phyloP scores from a whole-genome alignment of 2,113 vertebrate species.

The Dipodomys stephensi region DNA sequence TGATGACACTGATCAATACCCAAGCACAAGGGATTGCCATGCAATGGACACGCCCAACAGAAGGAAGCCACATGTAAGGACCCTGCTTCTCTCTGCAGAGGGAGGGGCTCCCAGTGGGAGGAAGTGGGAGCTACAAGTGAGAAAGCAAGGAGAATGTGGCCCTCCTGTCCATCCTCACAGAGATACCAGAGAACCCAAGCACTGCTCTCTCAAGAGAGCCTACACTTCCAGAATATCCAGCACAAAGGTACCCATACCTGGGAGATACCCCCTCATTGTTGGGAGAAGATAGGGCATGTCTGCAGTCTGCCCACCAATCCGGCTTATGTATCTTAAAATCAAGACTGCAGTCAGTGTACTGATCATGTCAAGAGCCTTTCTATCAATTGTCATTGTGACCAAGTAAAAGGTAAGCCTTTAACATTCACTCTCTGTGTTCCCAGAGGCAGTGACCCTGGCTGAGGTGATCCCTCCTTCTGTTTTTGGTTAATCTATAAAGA shows the following conservation, averaged over 20 bases:
- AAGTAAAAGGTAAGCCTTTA: background rate
- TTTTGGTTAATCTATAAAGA: background rate
- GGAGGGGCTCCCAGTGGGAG: background rate
- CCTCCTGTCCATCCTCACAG: accelerated
- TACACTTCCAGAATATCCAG: background rate
- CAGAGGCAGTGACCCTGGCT: background rate
- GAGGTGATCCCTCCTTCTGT: background rate
- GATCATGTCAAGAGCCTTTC: background rate
- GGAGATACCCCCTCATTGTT: background rate
- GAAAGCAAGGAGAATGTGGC: background rate
- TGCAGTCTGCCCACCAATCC: background rate
- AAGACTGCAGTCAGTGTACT: accelerated
- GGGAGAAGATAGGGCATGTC: accelerated
- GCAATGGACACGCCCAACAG: too few relatives aligned
- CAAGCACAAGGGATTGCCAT: background rate
- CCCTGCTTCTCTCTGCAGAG: too few relatives aligned
- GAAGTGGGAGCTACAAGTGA: background rate
- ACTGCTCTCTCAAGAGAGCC: background rate
- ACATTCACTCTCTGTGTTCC: background rate
- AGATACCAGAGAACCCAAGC: background rate
- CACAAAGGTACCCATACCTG: background rate
- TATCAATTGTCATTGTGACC: background rate
- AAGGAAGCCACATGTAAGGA: background rate
- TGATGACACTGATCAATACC: background rate
- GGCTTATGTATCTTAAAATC: background rate